phyloP scores from a whole-genome alignment of 2,113 vertebrate species.

The Progne subis region DNA sequence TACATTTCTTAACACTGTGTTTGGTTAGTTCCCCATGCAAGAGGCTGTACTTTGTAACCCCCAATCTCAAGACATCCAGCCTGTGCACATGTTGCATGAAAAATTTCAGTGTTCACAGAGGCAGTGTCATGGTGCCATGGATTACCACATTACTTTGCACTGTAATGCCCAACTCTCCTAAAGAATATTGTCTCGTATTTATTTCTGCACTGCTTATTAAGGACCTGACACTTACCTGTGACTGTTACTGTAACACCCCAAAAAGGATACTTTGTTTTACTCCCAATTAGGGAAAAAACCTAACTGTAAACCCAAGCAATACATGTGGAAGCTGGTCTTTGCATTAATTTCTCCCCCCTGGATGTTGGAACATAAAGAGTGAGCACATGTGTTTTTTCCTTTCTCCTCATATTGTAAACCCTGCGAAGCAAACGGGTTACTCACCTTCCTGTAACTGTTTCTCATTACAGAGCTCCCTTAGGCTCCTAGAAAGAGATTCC shows the following conservation, averaged over 20 bases:
- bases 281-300: not conserved
- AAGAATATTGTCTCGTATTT: not conserved
- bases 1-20: accelerated
- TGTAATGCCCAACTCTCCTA: not conserved
- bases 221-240: not conserved
- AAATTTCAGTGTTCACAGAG: not conserved
- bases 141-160: not conserved
- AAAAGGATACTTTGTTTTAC: not conserved
- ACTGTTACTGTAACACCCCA: not conserved
- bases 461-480: slow-evolving; percentile 49
- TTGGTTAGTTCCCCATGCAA: not conserved
- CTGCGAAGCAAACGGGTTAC: not conserved
- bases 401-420: slow-evolving; percentile 8
- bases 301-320: not conserved
- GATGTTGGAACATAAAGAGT: not conserved
- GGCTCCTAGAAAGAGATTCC: slow-evolving; percentile 28
- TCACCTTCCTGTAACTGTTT: slow-evolving; percentile 44
- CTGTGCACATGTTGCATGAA: not conserved
- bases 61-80: not conserved
- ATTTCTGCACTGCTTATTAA: not conserved
- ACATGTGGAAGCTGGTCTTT: slow-evolving; percentile 1
- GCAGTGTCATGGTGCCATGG: not conserved
- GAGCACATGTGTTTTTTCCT: slow-evolving; percentile 25
- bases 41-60: not conserved
- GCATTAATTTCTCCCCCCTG: slow-evolving; percentile 21